Evolutionary conservation across 2,888 invertebrate species (phyloP), one percentile per base, ranked within the genome.

Genomic region (Trissonchulus sp.): DNA sequence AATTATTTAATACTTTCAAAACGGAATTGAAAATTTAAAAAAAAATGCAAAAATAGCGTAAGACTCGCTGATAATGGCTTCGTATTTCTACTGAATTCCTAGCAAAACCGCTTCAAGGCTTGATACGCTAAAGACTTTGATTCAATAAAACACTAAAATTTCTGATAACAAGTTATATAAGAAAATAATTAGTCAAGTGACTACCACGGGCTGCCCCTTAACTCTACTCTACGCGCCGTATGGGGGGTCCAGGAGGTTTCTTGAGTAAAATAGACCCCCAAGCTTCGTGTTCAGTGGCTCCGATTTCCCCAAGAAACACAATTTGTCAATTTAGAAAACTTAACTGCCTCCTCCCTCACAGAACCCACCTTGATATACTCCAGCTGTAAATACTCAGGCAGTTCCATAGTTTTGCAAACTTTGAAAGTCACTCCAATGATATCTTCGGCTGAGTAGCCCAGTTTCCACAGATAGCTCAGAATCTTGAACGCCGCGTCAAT

Each of bases 381-480:
- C 78, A 98, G 88, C 84, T 93, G 93, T 76, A 93, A 84, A 72
- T 89, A 89, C 85, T 97, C 97, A 37, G 90, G 88, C 81, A 93
- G 90, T 63, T 90, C 89, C 2, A 76, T 77, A 79, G 90, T 91
- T 86, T 97, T 97, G 86, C 92, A 91, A 35, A 98, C 95, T 80
- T 94, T 90, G 87, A 97, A 97, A 77, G 97, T 90, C 86, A 94
- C 98, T 78, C 91, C 90, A 81, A 99, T 92, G 68, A 99, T 93
- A 88, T 99, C 99, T 85, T 99, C 96, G 0, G 95, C 90, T 0
- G 97, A 94, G 86, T 98, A 99, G 0, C 99, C 99, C 79, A 96
- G 88, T 82, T 90, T 90, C 91, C 94, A 94, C 75, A 99, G 88
- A 84, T 94, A 92, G 1, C 91, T 90, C 83, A 98, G 89, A 28